Percentiles rank a stretch among this genome's conserved stretches.
These are phyloP conservation scores for Tiliqua scincoides DNA, from an alignment of 2,113 vertebrate genomes.

Conservation along the genomic window DNA sequence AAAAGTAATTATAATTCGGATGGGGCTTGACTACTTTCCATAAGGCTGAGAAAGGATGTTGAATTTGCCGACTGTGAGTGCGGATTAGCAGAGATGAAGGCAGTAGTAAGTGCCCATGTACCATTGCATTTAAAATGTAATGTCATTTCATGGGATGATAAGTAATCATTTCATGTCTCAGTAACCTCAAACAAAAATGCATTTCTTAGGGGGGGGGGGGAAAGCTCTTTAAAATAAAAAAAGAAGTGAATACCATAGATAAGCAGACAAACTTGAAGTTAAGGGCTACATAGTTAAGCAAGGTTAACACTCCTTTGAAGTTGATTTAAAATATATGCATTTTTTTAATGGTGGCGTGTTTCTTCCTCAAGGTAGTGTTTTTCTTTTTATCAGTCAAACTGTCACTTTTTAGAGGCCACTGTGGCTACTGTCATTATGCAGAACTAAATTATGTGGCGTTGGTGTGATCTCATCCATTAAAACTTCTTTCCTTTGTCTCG, in stretches of 20 bases:
- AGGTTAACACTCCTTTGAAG: constrained; percentile 68
- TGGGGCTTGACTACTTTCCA: constrained; percentile 64
- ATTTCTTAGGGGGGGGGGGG: constrained; percentile 37
- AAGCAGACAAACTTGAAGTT: constrained; percentile 58
- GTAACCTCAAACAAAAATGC: constrained; percentile 62
- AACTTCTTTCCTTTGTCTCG: too few species aligned
- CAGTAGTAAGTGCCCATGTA: constrained; percentile 53
- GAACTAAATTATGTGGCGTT: not conserved
- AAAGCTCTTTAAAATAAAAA: not conserved
- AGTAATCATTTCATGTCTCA: constrained; percentile 69
- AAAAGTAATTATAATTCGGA: constrained; percentile 71
- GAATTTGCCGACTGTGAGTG: constrained; percentile 69
- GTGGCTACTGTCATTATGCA: not conserved
- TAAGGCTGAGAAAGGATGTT: constrained; percentile 63
- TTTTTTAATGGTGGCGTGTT: constrained; percentile 26
- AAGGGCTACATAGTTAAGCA: constrained; percentile 45
- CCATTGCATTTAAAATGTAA: constrained; percentile 69
- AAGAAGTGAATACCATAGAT: constrained; percentile 59
- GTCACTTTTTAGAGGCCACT: constrained; percentile 40
- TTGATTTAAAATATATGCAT: constrained; percentile 27
- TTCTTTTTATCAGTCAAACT: constrained; percentile 53
- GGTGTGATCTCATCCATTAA: not conserved
- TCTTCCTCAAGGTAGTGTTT: constrained; percentile 51
- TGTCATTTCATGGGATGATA: constrained; percentile 66
- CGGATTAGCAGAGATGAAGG: constrained; percentile 69